Evolutionary conservation across 2,888 invertebrate species (phyloP).

Genomic region (Diabrotica balteata): DNA sequence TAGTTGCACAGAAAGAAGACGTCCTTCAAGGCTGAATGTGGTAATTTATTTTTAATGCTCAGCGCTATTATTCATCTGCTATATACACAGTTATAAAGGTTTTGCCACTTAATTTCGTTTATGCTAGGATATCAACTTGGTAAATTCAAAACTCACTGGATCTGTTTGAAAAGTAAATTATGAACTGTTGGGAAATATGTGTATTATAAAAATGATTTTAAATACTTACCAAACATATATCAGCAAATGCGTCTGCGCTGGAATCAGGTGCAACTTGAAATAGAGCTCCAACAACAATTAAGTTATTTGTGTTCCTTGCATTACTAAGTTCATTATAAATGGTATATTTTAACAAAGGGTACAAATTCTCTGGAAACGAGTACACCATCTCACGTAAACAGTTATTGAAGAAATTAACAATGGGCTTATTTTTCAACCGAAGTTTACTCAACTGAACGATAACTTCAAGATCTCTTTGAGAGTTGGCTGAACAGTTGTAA

Average conservation of each 20-base stretch:
- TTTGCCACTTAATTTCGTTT: no score
- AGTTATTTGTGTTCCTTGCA: slow-evolving; percentile 92
- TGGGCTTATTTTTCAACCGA: slow-evolving; percentile 90
- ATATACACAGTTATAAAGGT: no score
- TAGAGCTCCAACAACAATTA: slow-evolving; percentile 88
- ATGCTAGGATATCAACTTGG: no score
- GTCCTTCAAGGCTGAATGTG: no score
- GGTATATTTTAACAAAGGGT: slow-evolving; percentile 86
- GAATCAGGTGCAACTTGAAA: slow-evolving; percentile 84
- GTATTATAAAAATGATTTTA: background rate
- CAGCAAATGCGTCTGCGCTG: slow-evolving; percentile 83
- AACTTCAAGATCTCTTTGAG: slow-evolving; percentile 69
- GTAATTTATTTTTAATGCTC: no score
- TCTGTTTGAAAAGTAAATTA: no score
- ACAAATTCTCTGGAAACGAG: slow-evolving; percentile 83
- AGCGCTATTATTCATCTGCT: no score
- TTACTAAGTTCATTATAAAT: slow-evolving; percentile 95
- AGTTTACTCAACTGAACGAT: slow-evolving; percentile 88
- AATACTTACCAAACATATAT: slow-evolving; percentile 73
- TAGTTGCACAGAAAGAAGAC: no score
- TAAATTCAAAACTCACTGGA: no score
- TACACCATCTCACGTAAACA: slow-evolving; percentile 90
- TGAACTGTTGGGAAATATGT: no score
- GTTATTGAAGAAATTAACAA: slow-evolving; percentile 86
- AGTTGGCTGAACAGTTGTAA: slow-evolving; percentile 81